phyloP scores from a whole-genome alignment of 2,797 vertebrate genomes.

The Myotis pilosus region DNA sequence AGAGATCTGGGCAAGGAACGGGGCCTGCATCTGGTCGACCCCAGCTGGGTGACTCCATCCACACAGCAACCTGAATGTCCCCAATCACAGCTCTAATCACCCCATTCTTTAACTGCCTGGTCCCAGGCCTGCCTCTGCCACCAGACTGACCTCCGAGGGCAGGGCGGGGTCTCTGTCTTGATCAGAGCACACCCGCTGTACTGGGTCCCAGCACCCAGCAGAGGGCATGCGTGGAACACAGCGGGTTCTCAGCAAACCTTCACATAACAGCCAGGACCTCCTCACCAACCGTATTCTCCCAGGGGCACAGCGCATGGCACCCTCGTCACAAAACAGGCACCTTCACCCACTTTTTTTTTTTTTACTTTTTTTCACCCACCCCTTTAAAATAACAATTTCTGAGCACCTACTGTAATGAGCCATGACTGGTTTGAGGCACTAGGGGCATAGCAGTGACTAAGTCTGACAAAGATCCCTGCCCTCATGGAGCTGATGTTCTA shows the following conservation, averaged over 20 bases:
- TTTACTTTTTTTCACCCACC: not conserved
- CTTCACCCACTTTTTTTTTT: too few species aligned
- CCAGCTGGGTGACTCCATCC: not conserved
- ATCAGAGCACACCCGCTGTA: not conserved
- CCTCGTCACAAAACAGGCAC: not conserved
- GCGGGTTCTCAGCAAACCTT: not conserved
- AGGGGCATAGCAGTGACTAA: not conserved
- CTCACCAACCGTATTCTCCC: not conserved
- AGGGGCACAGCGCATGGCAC: accelerated
- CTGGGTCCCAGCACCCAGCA: not conserved
- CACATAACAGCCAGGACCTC: not conserved
- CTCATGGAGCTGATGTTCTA: not conserved
- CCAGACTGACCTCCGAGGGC: not conserved
- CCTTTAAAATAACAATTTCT: not conserved
- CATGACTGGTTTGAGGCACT: not conserved
- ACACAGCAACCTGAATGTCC: not conserved
- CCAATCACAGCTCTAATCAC: not conserved
- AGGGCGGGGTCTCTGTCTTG: not conserved
- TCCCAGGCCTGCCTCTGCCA: not conserved
- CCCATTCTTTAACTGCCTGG: not conserved
- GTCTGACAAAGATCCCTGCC: not conserved
- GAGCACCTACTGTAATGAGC: not conserved
- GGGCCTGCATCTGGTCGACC: not conserved
- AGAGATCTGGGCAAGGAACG: not conserved
- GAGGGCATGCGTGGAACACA: too few species aligned